Evolutionary conservation across 2,797 vertebrate genomes (phyloP).

Genomic region (Ptychobarbus kaznakovi): DNA sequence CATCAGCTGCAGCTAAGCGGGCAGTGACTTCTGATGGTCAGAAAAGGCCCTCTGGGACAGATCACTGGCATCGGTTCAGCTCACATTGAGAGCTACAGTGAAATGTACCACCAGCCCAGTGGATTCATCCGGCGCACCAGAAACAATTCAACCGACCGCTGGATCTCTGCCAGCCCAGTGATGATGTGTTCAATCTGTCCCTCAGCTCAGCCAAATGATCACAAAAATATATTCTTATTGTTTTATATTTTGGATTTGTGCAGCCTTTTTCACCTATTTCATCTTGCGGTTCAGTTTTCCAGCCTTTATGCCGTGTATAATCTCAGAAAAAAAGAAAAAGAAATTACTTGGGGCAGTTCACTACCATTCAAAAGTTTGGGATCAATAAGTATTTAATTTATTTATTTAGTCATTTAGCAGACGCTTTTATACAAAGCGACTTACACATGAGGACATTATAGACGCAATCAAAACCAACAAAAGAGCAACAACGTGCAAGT

Average conservation of each 20-base stretch:
- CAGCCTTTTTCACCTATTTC: neutral
- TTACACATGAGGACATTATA: too few species aligned
- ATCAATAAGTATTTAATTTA: neutral
- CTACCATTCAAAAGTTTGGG: neutral
- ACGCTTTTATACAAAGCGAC: too few species aligned
- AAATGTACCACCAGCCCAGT: constrained; percentile 25
- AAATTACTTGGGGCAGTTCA: neutral
- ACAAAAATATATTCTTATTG: neutral
- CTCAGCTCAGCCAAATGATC: constrained; percentile 3
- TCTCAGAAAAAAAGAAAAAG: neutral
- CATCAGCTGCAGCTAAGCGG: constrained; percentile 47
- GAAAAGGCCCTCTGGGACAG: constrained; percentile 53
- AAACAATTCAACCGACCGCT: constrained; percentile 12
- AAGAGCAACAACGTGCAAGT: too few species aligned
- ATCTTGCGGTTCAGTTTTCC: neutral
- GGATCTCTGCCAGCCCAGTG: neutral
- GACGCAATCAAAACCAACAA: too few species aligned
- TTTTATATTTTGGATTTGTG: neutral
- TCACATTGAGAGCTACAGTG: constrained; percentile 22
- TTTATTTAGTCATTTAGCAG: too few species aligned
- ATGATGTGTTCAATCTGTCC: neutral
- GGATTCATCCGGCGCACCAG: constrained; percentile 10
- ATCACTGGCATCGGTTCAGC: constrained; percentile 45
- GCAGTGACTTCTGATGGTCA: constrained; percentile 48
- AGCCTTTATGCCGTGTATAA: neutral